Conservation (phyloP, 2,797 vertebrate species). For the Anableps anableps region DNA sequence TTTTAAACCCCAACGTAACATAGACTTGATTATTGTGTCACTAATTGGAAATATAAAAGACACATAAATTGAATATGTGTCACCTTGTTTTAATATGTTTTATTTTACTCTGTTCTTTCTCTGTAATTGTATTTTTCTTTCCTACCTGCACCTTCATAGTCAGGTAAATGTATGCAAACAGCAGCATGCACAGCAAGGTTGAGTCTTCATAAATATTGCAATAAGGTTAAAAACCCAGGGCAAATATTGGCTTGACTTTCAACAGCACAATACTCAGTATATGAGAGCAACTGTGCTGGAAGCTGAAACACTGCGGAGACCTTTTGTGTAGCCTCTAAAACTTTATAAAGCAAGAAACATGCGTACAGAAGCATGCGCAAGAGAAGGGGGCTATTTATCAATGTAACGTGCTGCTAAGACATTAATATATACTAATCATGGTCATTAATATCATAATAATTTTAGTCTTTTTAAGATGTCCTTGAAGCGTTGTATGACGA, state of each 20-base stretch:
- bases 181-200: conserved; percentile 32
- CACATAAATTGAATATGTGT: conserved; percentile 9
- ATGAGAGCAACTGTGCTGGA: conserved; percentile 16
- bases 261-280: conserved; percentile 59
- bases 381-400: background rate
- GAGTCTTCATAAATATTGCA: conserved; percentile 56
- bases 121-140: conserved; percentile 5
- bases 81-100: conserved; percentile 17
- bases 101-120: background rate
- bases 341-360: conserved; percentile 10
- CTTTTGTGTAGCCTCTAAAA: conserved; percentile 10
- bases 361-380: conserved; percentile 3
- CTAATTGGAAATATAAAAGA: conserved; percentile 18
- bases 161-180: conserved; percentile 30
- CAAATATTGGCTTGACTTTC: conserved; percentile 63
- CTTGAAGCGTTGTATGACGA: background rate
- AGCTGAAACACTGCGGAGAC: conserved; percentile 12
- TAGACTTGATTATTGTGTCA: conserved; percentile 37
- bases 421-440: background rate
- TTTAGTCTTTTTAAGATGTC: background rate
- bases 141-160: conserved; percentile 23
- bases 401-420: background rate
- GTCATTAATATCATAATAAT: background rate
- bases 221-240: conserved; percentile 58
- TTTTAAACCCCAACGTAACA: conserved; percentile 42